Evolutionary conservation across 2,113 vertebrate species (phyloP).

Genomic region (Scartelaos histophorus): DNA sequence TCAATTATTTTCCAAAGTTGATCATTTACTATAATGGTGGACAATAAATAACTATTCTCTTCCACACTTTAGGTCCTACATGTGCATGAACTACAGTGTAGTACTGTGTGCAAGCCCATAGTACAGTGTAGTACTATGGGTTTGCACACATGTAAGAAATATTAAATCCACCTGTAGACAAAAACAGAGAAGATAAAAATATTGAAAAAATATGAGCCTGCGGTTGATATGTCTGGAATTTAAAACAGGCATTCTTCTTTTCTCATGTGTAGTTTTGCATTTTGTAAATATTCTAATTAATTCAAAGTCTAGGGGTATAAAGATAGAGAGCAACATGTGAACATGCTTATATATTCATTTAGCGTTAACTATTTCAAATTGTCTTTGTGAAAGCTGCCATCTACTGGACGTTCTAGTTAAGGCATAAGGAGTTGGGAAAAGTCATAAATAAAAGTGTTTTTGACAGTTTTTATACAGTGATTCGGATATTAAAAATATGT

Average conservation of each 20-base stretch:
- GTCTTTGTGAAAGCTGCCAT: slow-evolving; percentile 34
- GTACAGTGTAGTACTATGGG: slow-evolving; percentile 1
- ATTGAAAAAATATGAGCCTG: slow-evolving; percentile 1
- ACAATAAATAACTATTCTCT: background rate
- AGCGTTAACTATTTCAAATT: background rate
- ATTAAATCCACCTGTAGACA: slow-evolving; percentile 30
- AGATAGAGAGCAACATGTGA: background rate
- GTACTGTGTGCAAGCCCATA: too few relatives aligned
- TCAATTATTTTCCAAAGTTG: background rate
- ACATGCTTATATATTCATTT: background rate
- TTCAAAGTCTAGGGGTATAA: background rate
- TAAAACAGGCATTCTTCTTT: background rate
- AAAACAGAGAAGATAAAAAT: background rate
- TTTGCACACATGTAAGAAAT: background rate
- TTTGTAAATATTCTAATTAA: background rate
- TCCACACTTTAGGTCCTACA: background rate
- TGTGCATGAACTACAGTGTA: background rate
- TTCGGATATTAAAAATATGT: background rate
- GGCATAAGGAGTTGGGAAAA: background rate
- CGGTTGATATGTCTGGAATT: slow-evolving; percentile 42
- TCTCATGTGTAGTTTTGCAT: background rate
- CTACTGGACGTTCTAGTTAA: slow-evolving; percentile 26
- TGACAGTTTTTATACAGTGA: background rate
- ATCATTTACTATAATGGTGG: background rate
- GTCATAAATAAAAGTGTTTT: background rate